Evolutionary conservation across 2,888 invertebrate genomes (phyloP).

Genomic region (Nezara viridula): DNA sequence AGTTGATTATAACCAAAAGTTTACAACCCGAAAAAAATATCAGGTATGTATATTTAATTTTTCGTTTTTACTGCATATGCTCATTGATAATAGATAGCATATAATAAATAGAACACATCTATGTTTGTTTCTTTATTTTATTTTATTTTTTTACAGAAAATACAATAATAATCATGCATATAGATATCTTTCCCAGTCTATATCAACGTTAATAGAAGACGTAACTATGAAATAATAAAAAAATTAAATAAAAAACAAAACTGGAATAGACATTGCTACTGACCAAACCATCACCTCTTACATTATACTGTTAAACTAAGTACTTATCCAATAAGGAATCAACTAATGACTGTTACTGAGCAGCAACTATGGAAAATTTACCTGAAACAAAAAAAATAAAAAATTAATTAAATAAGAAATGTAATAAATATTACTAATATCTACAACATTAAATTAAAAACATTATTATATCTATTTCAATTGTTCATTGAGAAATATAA

Average conservation of each 20-base stretch:
- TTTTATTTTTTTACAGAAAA: not conserved
- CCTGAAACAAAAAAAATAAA: slow-evolving; percentile 22
- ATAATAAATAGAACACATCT: not conserved
- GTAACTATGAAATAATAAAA: not conserved
- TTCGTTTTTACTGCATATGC: not conserved
- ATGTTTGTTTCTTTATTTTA: not conserved
- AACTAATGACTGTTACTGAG: not conserved
- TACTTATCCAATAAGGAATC: slow-evolving; percentile 4
- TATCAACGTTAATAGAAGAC: not conserved
- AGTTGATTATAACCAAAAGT: too few species aligned
- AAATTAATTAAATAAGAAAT: not conserved
- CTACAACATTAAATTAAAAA: not conserved
- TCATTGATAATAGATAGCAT: not conserved
- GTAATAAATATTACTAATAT: not conserved
- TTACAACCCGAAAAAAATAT: too few species aligned
- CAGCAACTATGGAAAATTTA: not conserved
- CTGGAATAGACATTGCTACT: slow-evolving; percentile 12
- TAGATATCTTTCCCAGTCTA: slow-evolving; percentile 29
- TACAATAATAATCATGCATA: slow-evolving; percentile 1
- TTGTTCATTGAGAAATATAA: too few species aligned
- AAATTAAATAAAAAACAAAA: not conserved
- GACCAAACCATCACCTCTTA: not conserved
- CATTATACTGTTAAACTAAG: slow-evolving; percentile 30
- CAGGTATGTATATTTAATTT: not conserved
- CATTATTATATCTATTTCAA: too few species aligned